Evolutionary conservation across 2,113 vertebrate genomes (phyloP).

Genomic region (Gambusia holbrooki): DNA sequence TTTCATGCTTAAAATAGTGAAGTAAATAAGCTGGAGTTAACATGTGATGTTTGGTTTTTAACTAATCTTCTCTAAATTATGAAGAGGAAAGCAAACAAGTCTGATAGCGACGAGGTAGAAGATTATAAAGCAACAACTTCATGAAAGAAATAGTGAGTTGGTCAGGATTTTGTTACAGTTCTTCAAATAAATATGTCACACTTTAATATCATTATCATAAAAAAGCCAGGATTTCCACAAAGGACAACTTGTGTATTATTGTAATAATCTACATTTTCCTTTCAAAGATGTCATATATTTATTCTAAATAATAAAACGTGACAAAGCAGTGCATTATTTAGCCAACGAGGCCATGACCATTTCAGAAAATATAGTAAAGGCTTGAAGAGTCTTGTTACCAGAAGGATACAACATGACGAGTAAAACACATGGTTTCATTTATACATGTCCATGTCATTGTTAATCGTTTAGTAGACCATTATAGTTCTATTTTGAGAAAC

Average conservation of each 20-base stretch:
- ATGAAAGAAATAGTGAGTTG: not conserved
- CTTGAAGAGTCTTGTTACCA: not conserved
- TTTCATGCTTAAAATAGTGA: too few species aligned
- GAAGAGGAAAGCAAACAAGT: not conserved
- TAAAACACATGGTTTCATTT: not conserved
- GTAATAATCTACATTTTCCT: not conserved
- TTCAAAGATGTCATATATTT: not conserved
- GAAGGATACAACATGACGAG: not conserved
- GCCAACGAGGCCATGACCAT: too few species aligned
- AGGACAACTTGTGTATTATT: not conserved
- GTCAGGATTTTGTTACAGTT: not conserved
- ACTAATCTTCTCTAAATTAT: not conserved
- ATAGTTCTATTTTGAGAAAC: not conserved
- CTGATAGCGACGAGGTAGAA: not conserved
- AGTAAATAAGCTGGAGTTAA: too few species aligned
- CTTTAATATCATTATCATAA: not conserved
- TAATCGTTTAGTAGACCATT: not conserved
- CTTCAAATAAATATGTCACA: not conserved
- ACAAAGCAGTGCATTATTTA: not conserved
- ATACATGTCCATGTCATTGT: not conserved
- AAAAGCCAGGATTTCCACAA: not conserved
- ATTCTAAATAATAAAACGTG: too few species aligned
- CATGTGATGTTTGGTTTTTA: not conserved
- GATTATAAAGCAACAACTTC: not conserved
- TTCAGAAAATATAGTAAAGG: not conserved